Percentiles rank a stretch among this genome's conserved stretches.
Evolutionary conservation across 2,113 vertebrate genomes (phyloP).

Genomic region (Ahaetulla prasina): DNA sequence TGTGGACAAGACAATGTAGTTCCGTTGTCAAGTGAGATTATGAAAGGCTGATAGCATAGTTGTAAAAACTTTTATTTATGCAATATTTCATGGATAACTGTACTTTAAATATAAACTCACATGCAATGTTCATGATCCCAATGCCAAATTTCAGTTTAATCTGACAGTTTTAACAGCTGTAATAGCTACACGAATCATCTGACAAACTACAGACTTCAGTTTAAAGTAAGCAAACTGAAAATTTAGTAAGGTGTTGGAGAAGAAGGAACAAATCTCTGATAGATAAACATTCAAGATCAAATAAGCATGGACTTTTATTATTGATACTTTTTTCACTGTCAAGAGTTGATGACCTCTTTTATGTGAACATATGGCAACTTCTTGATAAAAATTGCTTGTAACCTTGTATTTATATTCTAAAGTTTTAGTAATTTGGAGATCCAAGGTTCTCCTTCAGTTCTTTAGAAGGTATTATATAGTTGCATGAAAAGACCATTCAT

Average conservation of each 20-base stretch:
- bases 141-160: slow-evolving; percentile 24
- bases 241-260: slow-evolving; percentile 1
- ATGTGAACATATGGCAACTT: neutral
- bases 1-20: neutral
- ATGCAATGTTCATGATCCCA: neutral
- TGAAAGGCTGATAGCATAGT: neutral
- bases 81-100: slow-evolving; percentile 9
- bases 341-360: neutral
- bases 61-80: neutral
- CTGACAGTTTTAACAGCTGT: slow-evolving; percentile 24
- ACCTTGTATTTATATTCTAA: neutral
- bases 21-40: neutral
- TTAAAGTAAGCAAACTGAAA: slow-evolving; percentile 23
- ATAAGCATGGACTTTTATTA: neutral
- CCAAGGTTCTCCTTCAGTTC: neutral
- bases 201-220: slow-evolving; percentile 1
- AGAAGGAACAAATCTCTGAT: slow-evolving; percentile 2
- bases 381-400: neutral
- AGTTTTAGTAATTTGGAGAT: neutral
- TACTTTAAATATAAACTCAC: slow-evolving; percentile 31
- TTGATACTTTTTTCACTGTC: neutral
- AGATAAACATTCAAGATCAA: slow-evolving; percentile 2
- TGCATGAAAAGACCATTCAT: neutral
- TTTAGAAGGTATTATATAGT: neutral
- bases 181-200: slow-evolving; percentile 12